Conservation (phyloP, 1,140 invertebrate species). For the Ooceraea biroi region DNA sequence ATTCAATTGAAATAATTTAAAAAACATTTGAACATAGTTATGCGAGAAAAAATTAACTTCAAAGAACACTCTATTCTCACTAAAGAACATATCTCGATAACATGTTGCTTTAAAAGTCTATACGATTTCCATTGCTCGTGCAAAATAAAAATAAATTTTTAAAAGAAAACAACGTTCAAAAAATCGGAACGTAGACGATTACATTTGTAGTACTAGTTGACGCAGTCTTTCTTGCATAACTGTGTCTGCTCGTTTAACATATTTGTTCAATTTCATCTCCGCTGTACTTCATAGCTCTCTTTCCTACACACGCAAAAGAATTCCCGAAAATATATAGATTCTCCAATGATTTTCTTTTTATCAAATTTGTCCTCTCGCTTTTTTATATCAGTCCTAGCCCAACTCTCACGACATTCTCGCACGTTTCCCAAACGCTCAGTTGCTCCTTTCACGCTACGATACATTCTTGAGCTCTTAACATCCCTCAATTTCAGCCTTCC, state of each 20-base stretch:
- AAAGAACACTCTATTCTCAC: background rate
- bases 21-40: background rate
- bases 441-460: constrained; percentile 52
- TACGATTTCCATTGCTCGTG: no score
- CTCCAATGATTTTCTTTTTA: constrained; percentile 69
- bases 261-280: constrained; percentile 68
- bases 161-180: background rate
- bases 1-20: constrained; percentile 19
- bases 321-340: constrained; percentile 81
- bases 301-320: constrained; percentile 67
- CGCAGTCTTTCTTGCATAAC: constrained; percentile 42
- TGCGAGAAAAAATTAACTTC: constrained; percentile 28
- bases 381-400: constrained; percentile 45
- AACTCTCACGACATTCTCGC: constrained; percentile 11
- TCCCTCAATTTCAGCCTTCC: constrained; percentile 82
- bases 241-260: constrained; percentile 69
- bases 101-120: background rate
- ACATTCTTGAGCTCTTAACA: constrained; percentile 79
- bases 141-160: no score
- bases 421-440: constrained; percentile 1
- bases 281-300: constrained; percentile 68
- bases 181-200: constrained; percentile 3
- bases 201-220: constrained; percentile 38
- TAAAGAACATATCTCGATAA: constrained; percentile 5
- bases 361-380: constrained; percentile 69